These are phyloP conservation scores for Sigmodon hispidus DNA, from an alignment of 2,113 vertebrate genomes.

Conservation along the genomic window DNA sequence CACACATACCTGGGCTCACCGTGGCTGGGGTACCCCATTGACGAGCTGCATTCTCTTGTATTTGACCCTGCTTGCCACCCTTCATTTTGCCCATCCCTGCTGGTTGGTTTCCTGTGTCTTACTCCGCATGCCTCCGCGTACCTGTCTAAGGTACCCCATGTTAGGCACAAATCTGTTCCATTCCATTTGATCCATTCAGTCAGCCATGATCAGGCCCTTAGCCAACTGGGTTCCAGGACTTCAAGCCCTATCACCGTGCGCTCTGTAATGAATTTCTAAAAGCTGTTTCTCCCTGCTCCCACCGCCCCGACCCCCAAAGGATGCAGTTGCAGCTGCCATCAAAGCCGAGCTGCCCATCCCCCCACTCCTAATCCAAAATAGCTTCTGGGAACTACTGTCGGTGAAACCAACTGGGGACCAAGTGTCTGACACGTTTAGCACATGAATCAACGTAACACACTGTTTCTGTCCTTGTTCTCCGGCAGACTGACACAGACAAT, in stretches of 20 bases:
- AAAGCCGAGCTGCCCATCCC: background rate
- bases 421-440: background rate
- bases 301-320: background rate
- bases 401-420: background rate
- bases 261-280: background rate
- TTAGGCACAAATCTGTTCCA: background rate
- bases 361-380: background rate
- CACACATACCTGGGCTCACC: background rate
- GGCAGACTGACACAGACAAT: background rate
- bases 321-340: background rate
- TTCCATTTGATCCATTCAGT: background rate
- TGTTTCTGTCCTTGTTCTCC: background rate
- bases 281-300: background rate
- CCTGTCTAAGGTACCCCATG: fast-evolving
- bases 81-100: background rate
- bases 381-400: background rate
- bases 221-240: background rate
- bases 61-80: background rate
- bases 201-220: background rate
- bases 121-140: background rate
- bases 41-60: background rate
- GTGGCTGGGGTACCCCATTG: background rate
- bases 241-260: background rate
- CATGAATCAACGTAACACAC: background rate
- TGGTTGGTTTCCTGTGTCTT: background rate